phyloP scores from a whole-genome alignment of 2,797 vertebrate species.

The Crenuchus spilurus region DNA sequence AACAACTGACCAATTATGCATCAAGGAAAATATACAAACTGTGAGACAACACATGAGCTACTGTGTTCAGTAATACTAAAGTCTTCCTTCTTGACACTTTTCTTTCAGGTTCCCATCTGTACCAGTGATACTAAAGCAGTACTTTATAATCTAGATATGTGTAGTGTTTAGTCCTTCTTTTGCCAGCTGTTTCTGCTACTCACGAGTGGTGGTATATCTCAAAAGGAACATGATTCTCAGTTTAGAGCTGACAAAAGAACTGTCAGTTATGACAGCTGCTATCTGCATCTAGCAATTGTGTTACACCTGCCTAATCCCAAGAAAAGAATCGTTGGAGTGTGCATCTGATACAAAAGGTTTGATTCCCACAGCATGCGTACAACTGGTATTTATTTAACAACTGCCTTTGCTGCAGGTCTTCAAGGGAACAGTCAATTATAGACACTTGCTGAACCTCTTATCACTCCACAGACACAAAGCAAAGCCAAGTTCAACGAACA shows the following conservation, averaged over 20 bases:
- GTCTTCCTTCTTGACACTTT: too few species aligned
- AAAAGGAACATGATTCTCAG: too few species aligned
- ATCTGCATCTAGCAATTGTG: constrained; percentile 15
- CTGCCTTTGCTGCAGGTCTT: not conserved
- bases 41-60: too few species aligned
- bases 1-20: too few species aligned
- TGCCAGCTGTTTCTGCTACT: too few species aligned
- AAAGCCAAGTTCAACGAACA: not conserved
- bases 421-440: not conserved
- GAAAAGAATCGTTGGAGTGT: not conserved
- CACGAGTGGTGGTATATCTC: too few species aligned
- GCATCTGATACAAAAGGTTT: constrained; percentile 13
- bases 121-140: too few species aligned
- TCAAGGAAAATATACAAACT: too few species aligned
- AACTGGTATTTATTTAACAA: not conserved
- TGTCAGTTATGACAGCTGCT: not conserved
- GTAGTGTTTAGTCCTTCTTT: too few species aligned
- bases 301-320: constrained; percentile 3
- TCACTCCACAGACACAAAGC: not conserved
- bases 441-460: not conserved
- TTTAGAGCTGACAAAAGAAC: not conserved
- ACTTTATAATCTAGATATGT: too few species aligned
- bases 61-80: too few species aligned
- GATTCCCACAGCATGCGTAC: not conserved
- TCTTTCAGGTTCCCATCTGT: too few species aligned